These are phyloP conservation scores for Galeruca laticollis DNA, from an alignment of 2,888 invertebrate genomes.

Conservation along the genomic window DNA sequence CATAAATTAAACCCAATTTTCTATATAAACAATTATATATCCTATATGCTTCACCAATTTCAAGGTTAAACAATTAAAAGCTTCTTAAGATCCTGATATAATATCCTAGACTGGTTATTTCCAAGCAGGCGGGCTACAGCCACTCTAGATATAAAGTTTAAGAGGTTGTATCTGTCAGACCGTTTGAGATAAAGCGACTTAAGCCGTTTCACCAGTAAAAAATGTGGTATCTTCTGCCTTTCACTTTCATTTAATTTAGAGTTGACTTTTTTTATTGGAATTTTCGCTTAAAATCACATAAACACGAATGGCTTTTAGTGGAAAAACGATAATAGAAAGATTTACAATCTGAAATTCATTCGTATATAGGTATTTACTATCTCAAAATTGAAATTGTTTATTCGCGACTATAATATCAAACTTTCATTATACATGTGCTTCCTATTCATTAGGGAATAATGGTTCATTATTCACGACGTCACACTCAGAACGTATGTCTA, in stretches of 20 bases:
- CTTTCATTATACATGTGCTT: no score
- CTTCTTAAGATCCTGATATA: constrained; percentile 9
- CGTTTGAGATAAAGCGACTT: constrained; percentile 17
- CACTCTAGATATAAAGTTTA: constrained; percentile 22
- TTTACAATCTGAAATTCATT: no score
- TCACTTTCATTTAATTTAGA: constrained; percentile 18
- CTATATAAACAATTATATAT: no score
- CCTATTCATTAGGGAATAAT: no score
- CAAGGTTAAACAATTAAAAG: constrained; percentile 18
- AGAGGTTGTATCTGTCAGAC: constrained; percentile 24
- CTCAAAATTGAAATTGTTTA: no score
- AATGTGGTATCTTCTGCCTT: constrained; percentile 9
- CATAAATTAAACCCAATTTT: no score
- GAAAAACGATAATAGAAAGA: background rate
- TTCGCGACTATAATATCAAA: no score
- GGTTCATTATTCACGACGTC: no score
- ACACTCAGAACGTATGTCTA: no score
- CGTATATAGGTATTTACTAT: no score
- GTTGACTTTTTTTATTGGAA: constrained; percentile 8
- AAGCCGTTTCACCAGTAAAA: constrained; percentile 7
- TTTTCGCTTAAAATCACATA: constrained; percentile 5
- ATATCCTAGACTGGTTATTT: background rate
- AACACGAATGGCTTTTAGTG: background rate
- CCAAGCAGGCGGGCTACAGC: constrained; percentile 10
- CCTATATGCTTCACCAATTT: background rate